Base-by-base conservation (phyloP, 2,888 invertebrate genomes). In the Epicampocera succincta region DNA sequence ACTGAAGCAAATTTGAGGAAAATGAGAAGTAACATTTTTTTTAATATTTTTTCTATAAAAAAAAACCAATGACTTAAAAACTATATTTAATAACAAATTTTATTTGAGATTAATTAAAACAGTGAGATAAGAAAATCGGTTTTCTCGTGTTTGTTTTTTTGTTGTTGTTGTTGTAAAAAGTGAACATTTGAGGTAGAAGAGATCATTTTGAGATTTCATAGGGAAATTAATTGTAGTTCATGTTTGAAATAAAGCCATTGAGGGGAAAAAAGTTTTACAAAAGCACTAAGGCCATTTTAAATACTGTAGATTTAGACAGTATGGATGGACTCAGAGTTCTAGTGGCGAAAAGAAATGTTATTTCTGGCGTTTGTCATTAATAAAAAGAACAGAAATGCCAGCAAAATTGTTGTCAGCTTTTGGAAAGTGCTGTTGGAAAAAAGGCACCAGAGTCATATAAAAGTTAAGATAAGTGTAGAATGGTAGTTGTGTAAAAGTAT, bases 21-120 rank as follows among this genome's bases (percentile, higher is more conserved):
- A 60, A 56, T 19, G 11, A 63, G 56, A 33, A 63, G 40, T 48
- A 74, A 74, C 42, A 75, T 60, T 71, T 65, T 73, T 66, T 77
- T 69, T 25, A 60, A 44, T 46, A 3, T 29, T 8, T 63, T 13
- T 19, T 60, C 38, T 48, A 69, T 66, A 83, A 83, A 63, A n/a
- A 76, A 54, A n/a, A n/a, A n/a, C n/a, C 74, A 79, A 69, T 19
- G 52, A 61, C 80, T 80, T 81, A 77, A 46, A 48, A 72, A 25
- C 71, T 69, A 74, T 50, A 12, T 42, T 65, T 46, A 54, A 48
- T 65, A 72, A 71, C 65, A 65, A n/a, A 65, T 50, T 68, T 78
- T 33, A 66, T 44, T 63, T 56, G 15, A 29, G 52, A 52, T 38
- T 52, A 66, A 40, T 52, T 54, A 6, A 29, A 6, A 29, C 15